Percentiles rank a stretch among this genome's conserved stretches.
These are phyloP conservation scores for Eustalomyia histrio DNA, from an alignment of 2,888 invertebrate genomes.

Conservation along the genomic window DNA sequence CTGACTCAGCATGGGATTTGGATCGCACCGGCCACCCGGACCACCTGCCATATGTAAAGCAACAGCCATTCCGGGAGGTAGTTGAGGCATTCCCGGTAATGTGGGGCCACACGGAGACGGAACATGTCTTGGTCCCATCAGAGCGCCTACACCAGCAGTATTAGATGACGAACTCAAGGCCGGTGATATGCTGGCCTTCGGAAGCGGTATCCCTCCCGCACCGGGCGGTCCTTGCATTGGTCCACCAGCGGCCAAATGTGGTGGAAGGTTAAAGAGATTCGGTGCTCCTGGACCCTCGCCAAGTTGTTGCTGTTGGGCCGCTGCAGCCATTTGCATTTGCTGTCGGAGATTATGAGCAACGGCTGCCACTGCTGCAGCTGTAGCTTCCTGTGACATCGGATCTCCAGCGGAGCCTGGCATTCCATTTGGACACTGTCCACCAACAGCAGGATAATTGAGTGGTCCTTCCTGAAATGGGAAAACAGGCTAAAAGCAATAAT, in stretches of 20 bases:
- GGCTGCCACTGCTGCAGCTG: constrained; percentile 91
- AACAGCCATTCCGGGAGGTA: constrained; percentile 76
- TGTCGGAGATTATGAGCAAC: constrained; percentile 92
- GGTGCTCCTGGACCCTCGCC: constrained; percentile 77
- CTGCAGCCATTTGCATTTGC: constrained; percentile 87
- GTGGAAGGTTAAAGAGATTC: constrained; percentile 78
- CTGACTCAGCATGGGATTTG: constrained; percentile 71
- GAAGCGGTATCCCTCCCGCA: constrained; percentile 72
- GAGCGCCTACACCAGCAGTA: constrained; percentile 61
- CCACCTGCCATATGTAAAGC: constrained; percentile 71
- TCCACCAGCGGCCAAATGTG: constrained; percentile 69
- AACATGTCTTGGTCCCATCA: constrained; percentile 72
- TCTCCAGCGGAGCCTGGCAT: constrained; percentile 78
- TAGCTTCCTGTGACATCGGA: constrained; percentile 84
- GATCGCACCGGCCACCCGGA: constrained; percentile 70
- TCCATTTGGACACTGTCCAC: constrained; percentile 81
- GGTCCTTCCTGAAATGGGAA: constrained; percentile 83
- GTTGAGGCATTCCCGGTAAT: constrained; percentile 69
- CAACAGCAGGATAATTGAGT: constrained; percentile 82
- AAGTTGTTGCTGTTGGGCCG: constrained; percentile 79
- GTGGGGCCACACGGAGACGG: constrained; percentile 75
- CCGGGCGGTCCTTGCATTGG: constrained; percentile 59
- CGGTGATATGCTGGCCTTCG: constrained; percentile 79
- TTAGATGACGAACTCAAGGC: constrained; percentile 78
- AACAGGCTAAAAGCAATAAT: constrained; percentile 78